These are phyloP conservation scores for Lagria hirta DNA, from an alignment of 2,888 invertebrate genomes.

Conservation along the genomic window DNA sequence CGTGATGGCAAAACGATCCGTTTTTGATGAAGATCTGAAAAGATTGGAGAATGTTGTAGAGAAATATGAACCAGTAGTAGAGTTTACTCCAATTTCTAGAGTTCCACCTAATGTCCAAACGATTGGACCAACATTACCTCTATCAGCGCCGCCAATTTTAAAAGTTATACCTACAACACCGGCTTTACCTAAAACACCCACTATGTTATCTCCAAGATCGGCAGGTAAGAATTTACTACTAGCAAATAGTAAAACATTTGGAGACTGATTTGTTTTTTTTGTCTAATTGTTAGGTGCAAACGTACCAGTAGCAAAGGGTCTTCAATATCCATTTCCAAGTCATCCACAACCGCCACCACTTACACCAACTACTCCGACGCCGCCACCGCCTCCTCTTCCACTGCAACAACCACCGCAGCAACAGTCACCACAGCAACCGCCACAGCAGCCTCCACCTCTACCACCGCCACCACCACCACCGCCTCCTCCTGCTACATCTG, in stretches of 20 bases:
- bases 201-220: slow-evolving; percentile 49
- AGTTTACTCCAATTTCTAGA: slow-evolving; percentile 47
- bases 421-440: slow-evolving; percentile 31
- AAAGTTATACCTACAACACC: slow-evolving; percentile 33
- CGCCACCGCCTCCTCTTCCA: slow-evolving; percentile 35
- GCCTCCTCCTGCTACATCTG: slow-evolving; percentile 30
- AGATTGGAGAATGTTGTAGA: slow-evolving; percentile 85
- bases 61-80: slow-evolving; percentile 80
- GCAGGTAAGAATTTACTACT: slow-evolving; percentile 45
- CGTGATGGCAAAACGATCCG: slow-evolving; percentile 86
- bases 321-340: slow-evolving; percentile 78
- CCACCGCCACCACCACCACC: slow-evolving; percentile 31
- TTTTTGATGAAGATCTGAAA: slow-evolving; percentile 95
- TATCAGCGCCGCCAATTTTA: slow-evolving; percentile 32
- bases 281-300: slow-evolving; percentile 42
- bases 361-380: slow-evolving; percentile 48
- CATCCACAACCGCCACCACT: slow-evolving; percentile 58
- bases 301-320: slow-evolving; percentile 57
- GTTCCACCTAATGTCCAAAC: slow-evolving; percentile 13
- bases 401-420: slow-evolving; percentile 36
- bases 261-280: too few species aligned
- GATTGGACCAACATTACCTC: slow-evolving; percentile 20
- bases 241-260: too few species aligned
- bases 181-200: slow-evolving; percentile 44
- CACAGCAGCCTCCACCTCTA: slow-evolving; percentile 48